A percentile compares a stretch with the other conserved stretches of the same genome.
Evolutionary conservation across 2,888 invertebrate species (phyloP).

Genomic region (Bruchidius siliquastri): DNA sequence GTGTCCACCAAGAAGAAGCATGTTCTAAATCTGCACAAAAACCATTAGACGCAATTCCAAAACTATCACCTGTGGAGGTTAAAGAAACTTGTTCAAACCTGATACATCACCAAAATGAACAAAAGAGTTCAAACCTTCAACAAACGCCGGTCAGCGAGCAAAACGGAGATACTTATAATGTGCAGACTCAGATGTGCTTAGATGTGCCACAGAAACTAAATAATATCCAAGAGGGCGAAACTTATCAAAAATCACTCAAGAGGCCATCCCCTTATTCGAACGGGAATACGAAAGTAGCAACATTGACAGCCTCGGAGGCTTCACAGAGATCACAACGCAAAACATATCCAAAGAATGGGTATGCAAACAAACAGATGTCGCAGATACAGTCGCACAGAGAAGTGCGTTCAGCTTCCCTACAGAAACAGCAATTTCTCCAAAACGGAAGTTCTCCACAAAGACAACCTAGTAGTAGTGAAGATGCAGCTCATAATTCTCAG

Average conservation of each 20-base stretch:
- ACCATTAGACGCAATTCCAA: not conserved
- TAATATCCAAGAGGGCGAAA: not conserved
- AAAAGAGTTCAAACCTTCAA: not conserved
- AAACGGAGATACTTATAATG: not conserved
- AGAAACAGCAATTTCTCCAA: not conserved
- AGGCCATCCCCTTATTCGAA: not conserved
- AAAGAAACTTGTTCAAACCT: not conserved
- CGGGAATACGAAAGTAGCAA: not conserved
- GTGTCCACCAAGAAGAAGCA: not conserved
- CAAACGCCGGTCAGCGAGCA: not conserved
- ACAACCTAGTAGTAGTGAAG: not conserved
- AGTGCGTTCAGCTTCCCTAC: not conserved
- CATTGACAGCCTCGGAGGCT: not conserved
- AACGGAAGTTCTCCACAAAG: not conserved
- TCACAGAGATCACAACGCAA: not conserved
- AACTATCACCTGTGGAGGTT: not conserved
- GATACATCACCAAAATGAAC: not conserved
- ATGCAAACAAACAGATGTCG: not conserved
- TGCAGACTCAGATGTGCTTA: not conserved
- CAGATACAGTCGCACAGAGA: not conserved
- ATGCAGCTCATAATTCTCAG: not conserved
- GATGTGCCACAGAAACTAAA: not conserved
- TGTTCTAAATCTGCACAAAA: not conserved
- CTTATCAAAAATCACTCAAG: not conserved
- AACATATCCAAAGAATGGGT: not conserved